A percentile compares a stretch with the other conserved stretches of the same genome.
phyloP scores from a whole-genome alignment of 1,140 invertebrate species.

The Drosophila leontia region DNA sequence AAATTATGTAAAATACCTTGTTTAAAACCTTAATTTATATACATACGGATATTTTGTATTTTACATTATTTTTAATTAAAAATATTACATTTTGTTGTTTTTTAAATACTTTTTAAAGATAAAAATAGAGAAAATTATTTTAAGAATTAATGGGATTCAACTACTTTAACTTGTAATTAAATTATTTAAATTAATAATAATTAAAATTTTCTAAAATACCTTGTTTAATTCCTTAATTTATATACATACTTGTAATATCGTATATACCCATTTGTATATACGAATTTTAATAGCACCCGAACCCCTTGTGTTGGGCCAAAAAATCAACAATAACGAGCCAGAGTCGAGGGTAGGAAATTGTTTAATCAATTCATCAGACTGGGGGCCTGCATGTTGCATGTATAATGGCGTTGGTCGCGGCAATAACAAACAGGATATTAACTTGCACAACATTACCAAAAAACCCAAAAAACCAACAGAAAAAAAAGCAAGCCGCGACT shows the following conservation, averaged over 20 bases:
- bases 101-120: no score
- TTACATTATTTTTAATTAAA: background rate
- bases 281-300: background rate
- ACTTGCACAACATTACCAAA: slow-evolving; percentile 72
- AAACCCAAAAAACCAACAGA: slow-evolving; percentile 2
- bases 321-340: slow-evolving; percentile 23
- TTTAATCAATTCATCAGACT: slow-evolving; percentile 80
- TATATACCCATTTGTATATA: background rate
- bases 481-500: slow-evolving; percentile 26
- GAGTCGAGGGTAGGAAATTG: slow-evolving; percentile 75
- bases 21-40: background rate
- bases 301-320: background rate
- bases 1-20: background rate
- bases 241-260: background rate
- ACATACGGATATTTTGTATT: background rate
- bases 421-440: slow-evolving; percentile 83
- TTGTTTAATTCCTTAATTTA: background rate
- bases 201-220: background rate
- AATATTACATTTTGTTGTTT: no score
- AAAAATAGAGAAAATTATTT: background rate
- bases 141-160: no score
- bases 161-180: no score
- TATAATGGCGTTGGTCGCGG: slow-evolving; percentile 63
- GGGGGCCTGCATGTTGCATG: slow-evolving; percentile 53
- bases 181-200: no score